Conservation (phyloP, 1,140 invertebrate genomes). For the Drosophila melanogaster region Release_6_plus_ISO1_MT NC_004354.4:9145501-9146000, state of each 20-base stretch:
- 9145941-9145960: slow-evolving; percentile 24
- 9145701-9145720: background rate
- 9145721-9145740: background rate
- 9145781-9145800: slow-evolving; percentile 34
- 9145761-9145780: slow-evolving; percentile 11
- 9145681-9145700: too few relatives aligned
- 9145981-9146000: slow-evolving; percentile 3
- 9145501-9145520: background rate
- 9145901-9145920: background rate
- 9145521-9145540: background rate
- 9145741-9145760: slow-evolving; percentile 4
- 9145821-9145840: slow-evolving; percentile 27
- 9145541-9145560: background rate
- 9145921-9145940: background rate
- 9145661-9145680: background rate
- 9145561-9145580: background rate
- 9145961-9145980: slow-evolving; percentile 9
- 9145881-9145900: background rate
- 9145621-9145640: background rate
- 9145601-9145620: background rate
- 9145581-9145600: background rate
- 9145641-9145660: background rate
- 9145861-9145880: slow-evolving; percentile 36
- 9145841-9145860: slow-evolving; percentile 35
- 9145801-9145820: slow-evolving; percentile 29